A percentile compares a stretch with the other conserved stretches of the same genome.
These are phyloP conservation scores for Mormyrus proboscirostris DNA, from an alignment of 2,797 vertebrate genomes.

Conservation along the genomic window DNA sequence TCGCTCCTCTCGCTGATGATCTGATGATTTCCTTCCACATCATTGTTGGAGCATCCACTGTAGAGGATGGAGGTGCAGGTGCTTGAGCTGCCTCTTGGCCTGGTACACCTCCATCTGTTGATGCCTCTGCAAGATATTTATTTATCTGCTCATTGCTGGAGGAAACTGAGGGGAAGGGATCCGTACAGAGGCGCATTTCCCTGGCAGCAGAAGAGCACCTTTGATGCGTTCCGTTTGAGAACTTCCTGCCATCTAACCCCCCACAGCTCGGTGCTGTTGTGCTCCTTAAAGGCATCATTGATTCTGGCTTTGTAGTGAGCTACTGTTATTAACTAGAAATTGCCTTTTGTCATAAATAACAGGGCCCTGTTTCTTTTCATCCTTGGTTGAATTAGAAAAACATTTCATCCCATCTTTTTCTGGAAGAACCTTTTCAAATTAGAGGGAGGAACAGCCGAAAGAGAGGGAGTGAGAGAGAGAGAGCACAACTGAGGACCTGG, in stretches of 20 bases:
- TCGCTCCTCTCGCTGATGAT: not conserved
- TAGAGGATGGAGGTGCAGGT: not conserved
- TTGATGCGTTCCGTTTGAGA: conserved; percentile 21
- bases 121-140: conserved; percentile 41
- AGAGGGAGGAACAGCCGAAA: conserved; percentile 15
- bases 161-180: conserved; percentile 24
- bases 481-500: not conserved
- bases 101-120: conserved; percentile 13
- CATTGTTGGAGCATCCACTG: not conserved
- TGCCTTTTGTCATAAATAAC: conserved; percentile 27
- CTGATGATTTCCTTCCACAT: not conserved
- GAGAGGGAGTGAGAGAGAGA: not conserved
- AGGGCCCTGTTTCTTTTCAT: conserved; percentile 38
- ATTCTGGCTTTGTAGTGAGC: conserved; percentile 34
- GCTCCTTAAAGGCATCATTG: conserved; percentile 24
- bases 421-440: conserved; percentile 26
- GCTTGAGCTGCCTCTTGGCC: not conserved
- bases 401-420: conserved; percentile 15
- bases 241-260: conserved; percentile 25
- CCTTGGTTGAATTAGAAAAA: conserved; percentile 35
- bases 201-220: conserved; percentile 9
- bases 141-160: conserved; percentile 20
- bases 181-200: not conserved
- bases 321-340: conserved; percentile 31
- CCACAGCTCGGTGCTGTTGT: conserved; percentile 17